phyloP scores from a whole-genome alignment of 2,113 vertebrate species.

The Lamprologus callipterus region DNA sequence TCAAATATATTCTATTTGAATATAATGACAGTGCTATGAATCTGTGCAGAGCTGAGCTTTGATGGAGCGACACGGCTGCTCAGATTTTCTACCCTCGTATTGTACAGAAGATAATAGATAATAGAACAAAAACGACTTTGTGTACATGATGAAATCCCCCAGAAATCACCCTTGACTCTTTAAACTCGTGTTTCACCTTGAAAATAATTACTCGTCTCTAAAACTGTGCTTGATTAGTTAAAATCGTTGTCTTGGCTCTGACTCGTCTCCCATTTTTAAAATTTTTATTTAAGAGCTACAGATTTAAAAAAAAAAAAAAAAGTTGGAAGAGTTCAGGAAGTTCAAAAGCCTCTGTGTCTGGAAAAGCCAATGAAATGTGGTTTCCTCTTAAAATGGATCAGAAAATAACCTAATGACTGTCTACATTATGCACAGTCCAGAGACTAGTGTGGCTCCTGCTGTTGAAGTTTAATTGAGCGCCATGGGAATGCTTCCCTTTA shows the following conservation, averaged over 20 bases:
- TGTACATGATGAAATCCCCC: not conserved
- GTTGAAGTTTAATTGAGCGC: slow-evolving; percentile 37
- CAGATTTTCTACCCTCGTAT: not conserved
- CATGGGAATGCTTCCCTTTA: slow-evolving; percentile 17
- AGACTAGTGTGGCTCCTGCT: not conserved
- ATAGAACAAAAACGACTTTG: not conserved
- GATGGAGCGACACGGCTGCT: not conserved
- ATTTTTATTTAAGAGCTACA: not conserved
- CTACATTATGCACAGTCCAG: slow-evolving; percentile 15
- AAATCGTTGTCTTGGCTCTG: not conserved
- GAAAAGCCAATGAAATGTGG: not conserved
- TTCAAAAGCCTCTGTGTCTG: not conserved
- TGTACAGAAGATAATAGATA: not conserved
- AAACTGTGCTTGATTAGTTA: not conserved
- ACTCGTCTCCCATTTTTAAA: rapidly evolving
- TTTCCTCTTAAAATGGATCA: not conserved
- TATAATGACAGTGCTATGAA: not conserved
- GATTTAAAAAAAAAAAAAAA: not conserved
- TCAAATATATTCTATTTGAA: not conserved
- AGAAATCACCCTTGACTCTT: not conserved
- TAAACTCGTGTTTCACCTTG: not conserved
- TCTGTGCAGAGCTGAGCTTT: not conserved
- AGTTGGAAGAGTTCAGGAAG: not conserved
- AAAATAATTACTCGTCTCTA: not conserved
- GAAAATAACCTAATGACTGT: slow-evolving; percentile 18